phyloP scores from a whole-genome alignment of 2,797 vertebrate genomes.

The Liparis tanakae region DNA sequence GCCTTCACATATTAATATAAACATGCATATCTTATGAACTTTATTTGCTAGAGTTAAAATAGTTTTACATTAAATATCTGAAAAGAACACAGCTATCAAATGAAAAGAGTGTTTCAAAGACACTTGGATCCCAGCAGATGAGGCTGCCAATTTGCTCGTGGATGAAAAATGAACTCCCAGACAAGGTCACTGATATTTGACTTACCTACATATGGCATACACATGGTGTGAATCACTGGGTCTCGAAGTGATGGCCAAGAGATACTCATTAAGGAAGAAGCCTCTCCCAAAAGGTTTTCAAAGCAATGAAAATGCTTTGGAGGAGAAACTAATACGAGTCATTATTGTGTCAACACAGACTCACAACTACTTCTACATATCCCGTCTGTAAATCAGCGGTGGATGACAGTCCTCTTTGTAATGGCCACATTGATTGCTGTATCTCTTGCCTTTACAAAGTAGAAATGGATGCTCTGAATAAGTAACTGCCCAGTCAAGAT shows the following conservation, averaged over 20 bases:
- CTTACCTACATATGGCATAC: constrained; percentile 67
- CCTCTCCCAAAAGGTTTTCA: constrained; percentile 32
- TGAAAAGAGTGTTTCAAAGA: constrained; percentile 33
- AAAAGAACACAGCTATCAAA: constrained; percentile 17
- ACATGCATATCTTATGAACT: not conserved
- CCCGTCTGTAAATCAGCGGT: constrained; percentile 43
- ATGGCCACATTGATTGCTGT: constrained; percentile 67
- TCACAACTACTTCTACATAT: constrained; percentile 40
- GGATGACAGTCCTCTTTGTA: constrained; percentile 53
- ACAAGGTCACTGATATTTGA: constrained; percentile 73
- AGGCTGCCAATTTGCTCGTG: constrained; percentile 57
- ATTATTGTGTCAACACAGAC: constrained; percentile 59
- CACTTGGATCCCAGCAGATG: constrained; percentile 44
- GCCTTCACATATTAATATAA: not conserved
- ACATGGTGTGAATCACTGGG: constrained; percentile 56
- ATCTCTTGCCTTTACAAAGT: constrained; percentile 62
- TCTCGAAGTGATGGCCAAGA: constrained; percentile 47
- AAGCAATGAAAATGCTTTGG: constrained; percentile 47
- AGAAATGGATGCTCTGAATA: constrained; percentile 62
- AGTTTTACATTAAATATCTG: not conserved
- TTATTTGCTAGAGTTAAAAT: not conserved
- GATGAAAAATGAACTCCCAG: constrained; percentile 72
- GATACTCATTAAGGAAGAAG: constrained; percentile 42
- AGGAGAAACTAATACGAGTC: constrained; percentile 53
- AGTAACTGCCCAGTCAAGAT: constrained; percentile 49